Conservation (phyloP, 1,140 invertebrate genomes). For the Delia radicum region DNA sequence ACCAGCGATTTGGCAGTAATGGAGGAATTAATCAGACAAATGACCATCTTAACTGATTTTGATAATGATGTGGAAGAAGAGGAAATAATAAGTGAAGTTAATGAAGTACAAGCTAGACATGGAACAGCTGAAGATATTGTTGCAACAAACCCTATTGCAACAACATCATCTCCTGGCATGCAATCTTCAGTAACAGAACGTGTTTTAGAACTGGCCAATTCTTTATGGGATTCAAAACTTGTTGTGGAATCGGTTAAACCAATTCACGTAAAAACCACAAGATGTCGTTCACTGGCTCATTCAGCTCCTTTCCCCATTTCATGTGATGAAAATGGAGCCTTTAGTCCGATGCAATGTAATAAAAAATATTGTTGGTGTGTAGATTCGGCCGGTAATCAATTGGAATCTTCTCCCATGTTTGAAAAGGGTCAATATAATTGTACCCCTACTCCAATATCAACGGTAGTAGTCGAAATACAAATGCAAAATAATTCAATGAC, state of each 20-base stretch:
- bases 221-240: slow-evolving; percentile 46
- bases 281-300: slow-evolving; percentile 65
- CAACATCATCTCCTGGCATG: slow-evolving; percentile 20
- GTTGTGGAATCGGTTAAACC: slow-evolving; percentile 39
- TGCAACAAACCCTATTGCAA: slow-evolving; percentile 10
- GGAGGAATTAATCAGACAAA: slow-evolving; percentile 67
- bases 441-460: slow-evolving; percentile 43
- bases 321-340: slow-evolving; percentile 69
- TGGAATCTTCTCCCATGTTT: slow-evolving; percentile 66
- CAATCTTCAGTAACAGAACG: slow-evolving; percentile 39
- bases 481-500: slow-evolving; percentile 38
- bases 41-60: slow-evolving; percentile 61
- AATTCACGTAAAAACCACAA: slow-evolving; percentile 56
- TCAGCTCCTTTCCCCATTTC: slow-evolving; percentile 60
- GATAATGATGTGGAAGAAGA: slow-evolving; percentile 47
- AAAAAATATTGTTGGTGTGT: slow-evolving; percentile 80
- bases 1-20: slow-evolving; percentile 57
- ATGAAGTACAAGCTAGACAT: neutral
- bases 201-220: slow-evolving; percentile 53
- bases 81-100: slow-evolving; percentile 31
- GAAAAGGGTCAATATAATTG: slow-evolving; percentile 56
- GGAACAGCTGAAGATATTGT: neutral
- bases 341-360: slow-evolving; percentile 73
- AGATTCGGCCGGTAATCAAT: slow-evolving; percentile 79
- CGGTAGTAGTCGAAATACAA: slow-evolving; percentile 50